phyloP scores from a whole-genome alignment of 2,113 vertebrate genomes.

The Aplodontia rufa region DNA sequence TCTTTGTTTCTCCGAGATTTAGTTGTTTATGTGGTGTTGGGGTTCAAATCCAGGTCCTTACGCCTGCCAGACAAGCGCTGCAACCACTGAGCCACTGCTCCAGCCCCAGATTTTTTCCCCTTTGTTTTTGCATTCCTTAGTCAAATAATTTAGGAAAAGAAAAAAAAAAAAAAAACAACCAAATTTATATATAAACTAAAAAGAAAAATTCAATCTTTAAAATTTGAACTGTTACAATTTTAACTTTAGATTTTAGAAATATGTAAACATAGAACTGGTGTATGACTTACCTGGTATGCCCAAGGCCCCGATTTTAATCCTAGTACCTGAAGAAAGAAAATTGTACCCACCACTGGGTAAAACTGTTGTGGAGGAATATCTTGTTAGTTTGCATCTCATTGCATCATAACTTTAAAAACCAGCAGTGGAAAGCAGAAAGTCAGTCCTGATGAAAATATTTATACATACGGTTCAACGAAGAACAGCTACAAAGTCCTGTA shows the following conservation, averaged over 20 bases:
- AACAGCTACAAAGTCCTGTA: background rate
- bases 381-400: background rate
- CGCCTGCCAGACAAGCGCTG: too few relatives aligned
- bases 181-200: background rate
- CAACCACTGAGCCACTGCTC: too few relatives aligned
- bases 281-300: too few relatives aligned
- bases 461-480: background rate
- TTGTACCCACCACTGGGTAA: background rate
- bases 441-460: background rate
- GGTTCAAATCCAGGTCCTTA: too few relatives aligned
- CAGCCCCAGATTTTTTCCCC: background rate
- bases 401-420: background rate
- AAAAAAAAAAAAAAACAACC: too few relatives aligned
- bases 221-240: background rate
- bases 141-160: slow-evolving; percentile 64
- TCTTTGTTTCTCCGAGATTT: too few relatives aligned
- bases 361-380: background rate
- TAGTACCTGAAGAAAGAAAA: background rate
- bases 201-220: background rate
- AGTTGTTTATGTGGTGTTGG: too few relatives aligned
- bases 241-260: background rate
- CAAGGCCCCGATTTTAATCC: background rate
- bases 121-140: slow-evolving; percentile 29
- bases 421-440: background rate
- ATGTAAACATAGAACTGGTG: background rate